A percentile compares a stretch with the other conserved stretches of the same genome.
phyloP scores from a whole-genome alignment of 2,113 vertebrate species.

The Xyrauchen texanus region DNA sequence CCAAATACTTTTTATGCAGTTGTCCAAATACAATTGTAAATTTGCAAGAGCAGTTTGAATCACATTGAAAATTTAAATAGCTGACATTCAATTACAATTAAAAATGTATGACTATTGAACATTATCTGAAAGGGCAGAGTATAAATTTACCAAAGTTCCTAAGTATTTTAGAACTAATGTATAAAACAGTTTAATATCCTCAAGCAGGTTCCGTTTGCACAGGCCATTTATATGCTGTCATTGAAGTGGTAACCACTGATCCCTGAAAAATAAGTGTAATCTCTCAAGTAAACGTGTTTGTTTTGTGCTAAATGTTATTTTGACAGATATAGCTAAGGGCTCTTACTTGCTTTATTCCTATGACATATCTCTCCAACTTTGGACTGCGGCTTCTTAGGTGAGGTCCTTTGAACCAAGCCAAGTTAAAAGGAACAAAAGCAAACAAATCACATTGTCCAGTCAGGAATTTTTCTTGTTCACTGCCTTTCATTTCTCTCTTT shows the following conservation, averaged over 20 bases:
- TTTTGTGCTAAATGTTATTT: constrained; percentile 46
- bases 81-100: no score
- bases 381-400: constrained; percentile 51
- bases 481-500: constrained; percentile 74
- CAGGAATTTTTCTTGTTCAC: constrained; percentile 72
- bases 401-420: constrained; percentile 68
- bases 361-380: constrained; percentile 36
- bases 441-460: constrained; percentile 76
- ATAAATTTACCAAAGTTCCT: no score
- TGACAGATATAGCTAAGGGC: constrained; percentile 39
- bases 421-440: constrained; percentile 76
- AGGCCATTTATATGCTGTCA: not conserved
- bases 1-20: no score
- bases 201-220: not conserved
- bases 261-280: not conserved
- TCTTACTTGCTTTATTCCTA: constrained; percentile 22
- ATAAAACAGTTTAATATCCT: no score
- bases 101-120: no score
- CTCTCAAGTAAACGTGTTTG: constrained; percentile 22
- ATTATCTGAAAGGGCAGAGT: no score
- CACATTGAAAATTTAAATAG: no score
- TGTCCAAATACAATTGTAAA: no score
- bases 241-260: constrained; percentile 8
- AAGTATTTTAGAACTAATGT: no score
- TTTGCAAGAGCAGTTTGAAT: no score